Conservation (phyloP, 2,888 invertebrate genomes). For the Nephrotoma guestfalica region DNA sequence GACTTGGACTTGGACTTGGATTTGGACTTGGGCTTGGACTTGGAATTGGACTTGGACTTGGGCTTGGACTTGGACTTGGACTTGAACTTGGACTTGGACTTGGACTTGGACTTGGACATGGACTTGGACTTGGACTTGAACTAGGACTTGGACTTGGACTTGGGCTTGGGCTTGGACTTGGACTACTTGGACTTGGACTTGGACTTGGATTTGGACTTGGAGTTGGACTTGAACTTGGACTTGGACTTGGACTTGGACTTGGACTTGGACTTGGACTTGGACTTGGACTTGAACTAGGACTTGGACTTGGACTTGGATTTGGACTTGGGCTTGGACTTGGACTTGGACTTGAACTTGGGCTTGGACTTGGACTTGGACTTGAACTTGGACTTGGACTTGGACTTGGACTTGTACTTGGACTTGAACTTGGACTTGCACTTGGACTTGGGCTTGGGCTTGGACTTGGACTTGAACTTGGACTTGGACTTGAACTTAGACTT, state of each 20-base stretch:
- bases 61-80: not conserved
- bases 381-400: slow-evolving; percentile 8
- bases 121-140: not conserved
- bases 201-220: slow-evolving; percentile 6
- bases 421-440: slow-evolving; percentile 8
- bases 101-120: not conserved
- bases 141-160: not conserved
- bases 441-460: slow-evolving; percentile 7
- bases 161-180: not conserved
- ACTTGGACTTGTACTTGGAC: slow-evolving; percentile 8
- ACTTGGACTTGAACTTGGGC: slow-evolving; percentile 6
- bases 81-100: not conserved
- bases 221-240: slow-evolving; percentile 8
- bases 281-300: slow-evolving; percentile 7
- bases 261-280: slow-evolving; percentile 5
- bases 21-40: not conserved
- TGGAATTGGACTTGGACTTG: not conserved
- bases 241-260: slow-evolving; percentile 7
- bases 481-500: slow-evolving; percentile 7
- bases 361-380: slow-evolving; percentile 8
- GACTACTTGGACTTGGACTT: slow-evolving; percentile 6
- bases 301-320: slow-evolving; percentile 7
- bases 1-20: not conserved
- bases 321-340: slow-evolving; percentile 7
- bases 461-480: slow-evolving; percentile 8